Percentiles rank a stretch among this genome's conserved stretches.
phyloP scores from a whole-genome alignment of 2,113 vertebrate genomes.

The Mus spicilegus region DNA sequence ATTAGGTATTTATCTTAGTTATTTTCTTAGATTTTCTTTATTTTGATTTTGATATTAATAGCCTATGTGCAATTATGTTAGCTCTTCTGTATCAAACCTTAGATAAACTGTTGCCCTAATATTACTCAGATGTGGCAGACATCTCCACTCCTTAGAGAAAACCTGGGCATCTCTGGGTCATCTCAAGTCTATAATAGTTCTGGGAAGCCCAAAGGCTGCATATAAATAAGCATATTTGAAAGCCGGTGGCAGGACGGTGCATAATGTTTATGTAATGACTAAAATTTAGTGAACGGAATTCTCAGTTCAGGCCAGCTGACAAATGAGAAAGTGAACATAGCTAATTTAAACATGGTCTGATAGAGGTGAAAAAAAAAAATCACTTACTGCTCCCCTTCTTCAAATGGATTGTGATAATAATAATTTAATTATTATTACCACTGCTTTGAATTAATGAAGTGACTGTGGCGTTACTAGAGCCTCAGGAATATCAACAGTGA shows the following conservation, averaged over 20 bases:
- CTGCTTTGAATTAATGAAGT: constrained; percentile 58
- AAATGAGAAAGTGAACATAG: constrained; percentile 47
- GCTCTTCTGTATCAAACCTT: constrained; percentile 49
- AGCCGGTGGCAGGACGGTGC: constrained; percentile 36
- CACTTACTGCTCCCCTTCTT: constrained; percentile 33
- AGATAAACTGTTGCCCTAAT: constrained; percentile 62
- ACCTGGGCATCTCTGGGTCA: constrained; percentile 59
- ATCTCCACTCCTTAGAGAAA: constrained; percentile 49
- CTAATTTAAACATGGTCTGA: constrained; percentile 68
- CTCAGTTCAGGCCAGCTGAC: constrained; percentile 58
- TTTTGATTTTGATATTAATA: constrained; percentile 47
- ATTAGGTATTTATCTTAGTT: not conserved
- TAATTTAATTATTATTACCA: constrained; percentile 57
- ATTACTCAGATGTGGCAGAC: constrained; percentile 16
- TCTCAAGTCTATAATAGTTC: constrained; percentile 64
- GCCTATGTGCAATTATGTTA: constrained; percentile 2
- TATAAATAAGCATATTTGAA: constrained; percentile 75
- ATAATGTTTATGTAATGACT: constrained; percentile 66
- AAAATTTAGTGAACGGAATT: constrained; percentile 61
- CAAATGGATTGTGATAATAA: constrained; percentile 51
- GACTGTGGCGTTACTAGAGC: not conserved
- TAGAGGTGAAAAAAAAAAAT: not conserved
- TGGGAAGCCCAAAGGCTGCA: constrained; percentile 70
- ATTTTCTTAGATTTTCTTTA: constrained; percentile 13
- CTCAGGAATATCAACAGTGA: not conserved